phyloP scores from a whole-genome alignment of 1,140 invertebrate genomes.

The Brachionus sp. region DNA sequence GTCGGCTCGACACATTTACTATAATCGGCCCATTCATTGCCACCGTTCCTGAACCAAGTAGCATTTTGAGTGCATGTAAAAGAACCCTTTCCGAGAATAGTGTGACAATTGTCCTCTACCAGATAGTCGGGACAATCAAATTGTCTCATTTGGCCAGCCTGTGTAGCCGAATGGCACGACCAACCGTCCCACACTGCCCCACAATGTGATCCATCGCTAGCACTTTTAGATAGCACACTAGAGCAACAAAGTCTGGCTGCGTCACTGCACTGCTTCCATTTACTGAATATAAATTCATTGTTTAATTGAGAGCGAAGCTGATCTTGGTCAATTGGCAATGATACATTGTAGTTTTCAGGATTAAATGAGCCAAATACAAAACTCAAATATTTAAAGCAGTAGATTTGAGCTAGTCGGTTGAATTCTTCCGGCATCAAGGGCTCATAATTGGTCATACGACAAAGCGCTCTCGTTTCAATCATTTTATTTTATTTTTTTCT shows the following conservation, averaged over 20 bases:
- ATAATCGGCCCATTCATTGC: conserved; percentile 11
- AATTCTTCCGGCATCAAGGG: not conserved
- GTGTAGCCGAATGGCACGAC: conserved; percentile 6
- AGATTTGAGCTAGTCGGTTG: not conserved
- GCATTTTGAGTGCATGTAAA: not conserved
- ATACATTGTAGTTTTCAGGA: not conserved
- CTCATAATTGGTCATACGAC: not conserved
- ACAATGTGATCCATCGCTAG: not conserved
- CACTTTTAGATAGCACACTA: not conserved
- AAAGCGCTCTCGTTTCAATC: not conserved
- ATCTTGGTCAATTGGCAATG: not conserved
- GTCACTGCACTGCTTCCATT: not conserved
- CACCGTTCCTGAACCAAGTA: not conserved
- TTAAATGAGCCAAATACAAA: not conserved
- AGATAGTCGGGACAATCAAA: not conserved
- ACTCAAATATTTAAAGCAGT: not conserved
- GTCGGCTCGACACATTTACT: not conserved
- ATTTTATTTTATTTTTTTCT: not conserved
- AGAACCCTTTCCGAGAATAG: not conserved
- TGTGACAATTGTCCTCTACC: conserved; percentile 12
- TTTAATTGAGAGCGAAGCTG: not conserved
- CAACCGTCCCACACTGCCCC: conserved; percentile 23
- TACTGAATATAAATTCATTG: not conserved
- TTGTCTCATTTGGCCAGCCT: not conserved
- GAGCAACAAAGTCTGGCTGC: not conserved